Evolutionary conservation across 2,888 invertebrate genomes (phyloP), one percentile per base, ranked within the genome.

Genomic region (Drosophila birchii): DNA sequence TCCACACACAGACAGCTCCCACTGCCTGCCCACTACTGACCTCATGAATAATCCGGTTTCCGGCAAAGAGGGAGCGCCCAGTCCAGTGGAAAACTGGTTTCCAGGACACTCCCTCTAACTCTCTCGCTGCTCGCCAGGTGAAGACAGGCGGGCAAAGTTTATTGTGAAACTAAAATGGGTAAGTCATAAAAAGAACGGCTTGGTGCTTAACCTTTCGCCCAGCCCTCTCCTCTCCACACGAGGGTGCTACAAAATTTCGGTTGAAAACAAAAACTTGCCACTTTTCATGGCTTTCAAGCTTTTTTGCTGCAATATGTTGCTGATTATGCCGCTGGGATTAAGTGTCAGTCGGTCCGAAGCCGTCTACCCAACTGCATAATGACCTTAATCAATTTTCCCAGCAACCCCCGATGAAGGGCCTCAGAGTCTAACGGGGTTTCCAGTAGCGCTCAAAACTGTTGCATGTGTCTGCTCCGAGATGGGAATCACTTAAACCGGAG

Each of bases 271-370:
- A 84, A 81, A 81, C 76, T 74, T 81, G 79, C 73, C 75, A 78
- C 76, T 75, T 76, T 78, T 81, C 85, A 54, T 39, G 74, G 81
- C 83, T 76, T n/a, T n/a, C n/a, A 78, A 84, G 76, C 64, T 85
- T 85, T 85, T 72, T 86, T 88, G 88, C 86, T 88, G 83, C 86
- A 87, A 87, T 87, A 87, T 87, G 86, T 87, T 88, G 86, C 89
- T 87, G 86, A 87, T 87, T 88, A 87, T 81, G 81, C 86, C 86
- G 86, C 81, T 88, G 86, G 86, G 86, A 87, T 84, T 88, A 86
- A 81, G 88, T 88, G 86, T 88, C 84, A 83, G 82, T 79, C 70
- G 75, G 80, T 64, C 70, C 73, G 59, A 49, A 57, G 61, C 63
- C 44, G 55, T 57, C 56, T 68, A 70, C 80, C 59, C 87, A 70